phyloP scores from a whole-genome alignment of 2,888 invertebrate species.

The Eurois occulta region DNA sequence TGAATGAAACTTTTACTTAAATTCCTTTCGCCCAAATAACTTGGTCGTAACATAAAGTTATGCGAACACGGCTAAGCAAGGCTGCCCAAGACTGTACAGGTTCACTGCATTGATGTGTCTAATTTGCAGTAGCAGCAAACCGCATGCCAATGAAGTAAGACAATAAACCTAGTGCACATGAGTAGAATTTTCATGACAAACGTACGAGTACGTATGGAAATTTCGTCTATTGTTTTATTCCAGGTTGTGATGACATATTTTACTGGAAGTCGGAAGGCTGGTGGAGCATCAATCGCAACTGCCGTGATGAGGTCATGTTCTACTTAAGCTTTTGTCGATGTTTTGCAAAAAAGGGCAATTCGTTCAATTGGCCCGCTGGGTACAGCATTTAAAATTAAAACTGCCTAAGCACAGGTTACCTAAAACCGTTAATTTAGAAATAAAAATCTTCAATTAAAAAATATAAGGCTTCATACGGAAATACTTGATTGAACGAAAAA shows the following conservation, averaged over 20 bases:
- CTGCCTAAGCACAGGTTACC: no score
- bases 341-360: no score
- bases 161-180: background rate
- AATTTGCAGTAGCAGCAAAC: background rate
- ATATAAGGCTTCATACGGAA: no score
- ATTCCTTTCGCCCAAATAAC: background rate
- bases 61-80: no score
- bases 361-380: no score
- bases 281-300: background rate
- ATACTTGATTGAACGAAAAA: no score
- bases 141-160: background rate
- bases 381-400: no score
- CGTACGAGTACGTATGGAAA: background rate
- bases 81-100: no score
- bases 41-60: background rate
- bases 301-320: no score
- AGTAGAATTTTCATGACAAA: background rate
- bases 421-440: no score
- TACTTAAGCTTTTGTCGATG: no score
- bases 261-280: background rate
- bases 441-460: no score
- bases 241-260: background rate
- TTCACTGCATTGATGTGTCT: background rate
- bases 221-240: background rate
- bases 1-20: background rate